A percentile compares a stretch with the other conserved stretches of the same genome.
These are phyloP conservation scores for Diaprepes abbreviatus DNA, from an alignment of 2,888 invertebrate genomes.

Conservation along the genomic window DNA sequence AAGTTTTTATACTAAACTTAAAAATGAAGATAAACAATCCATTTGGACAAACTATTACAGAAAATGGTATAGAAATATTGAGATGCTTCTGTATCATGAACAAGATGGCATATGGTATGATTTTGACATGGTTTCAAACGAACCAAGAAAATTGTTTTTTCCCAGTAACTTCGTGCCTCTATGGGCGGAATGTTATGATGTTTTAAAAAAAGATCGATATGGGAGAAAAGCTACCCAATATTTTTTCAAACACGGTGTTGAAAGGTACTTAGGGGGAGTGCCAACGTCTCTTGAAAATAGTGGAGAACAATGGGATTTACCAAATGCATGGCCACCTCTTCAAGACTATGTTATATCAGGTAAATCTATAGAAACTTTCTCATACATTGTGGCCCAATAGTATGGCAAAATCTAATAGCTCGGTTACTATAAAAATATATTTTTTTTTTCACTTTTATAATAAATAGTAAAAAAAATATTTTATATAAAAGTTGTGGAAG, in stretches of 20 bases:
- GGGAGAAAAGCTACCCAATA: conserved; percentile 72
- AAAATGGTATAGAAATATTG: conserved; percentile 75
- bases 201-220: conserved; percentile 58
- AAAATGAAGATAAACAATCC: conserved; percentile 68
- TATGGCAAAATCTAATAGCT: no score
- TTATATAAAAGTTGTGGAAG: no score
- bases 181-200: conserved; percentile 72
- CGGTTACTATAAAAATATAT: no score
- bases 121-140: conserved; percentile 73
- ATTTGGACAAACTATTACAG: conserved; percentile 71
- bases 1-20: conserved; percentile 72
- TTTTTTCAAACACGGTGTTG: conserved; percentile 65
- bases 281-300: conserved; percentile 76
- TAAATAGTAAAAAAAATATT: no score
- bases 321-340: conserved; percentile 89
- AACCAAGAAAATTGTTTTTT: conserved; percentile 77
- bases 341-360: conserved; percentile 79
- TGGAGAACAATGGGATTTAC: conserved; percentile 85
- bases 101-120: conserved; percentile 84
- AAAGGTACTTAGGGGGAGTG: conserved; percentile 73
- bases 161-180: conserved; percentile 81
- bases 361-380: no score
- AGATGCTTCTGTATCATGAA: conserved; percentile 81
- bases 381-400: no score
- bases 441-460: no score